Percentiles rank a stretch among this genome's conserved stretches.
Conservation (phyloP, 2,888 invertebrate genomes). For the Aricia artaxerxes region DNA sequence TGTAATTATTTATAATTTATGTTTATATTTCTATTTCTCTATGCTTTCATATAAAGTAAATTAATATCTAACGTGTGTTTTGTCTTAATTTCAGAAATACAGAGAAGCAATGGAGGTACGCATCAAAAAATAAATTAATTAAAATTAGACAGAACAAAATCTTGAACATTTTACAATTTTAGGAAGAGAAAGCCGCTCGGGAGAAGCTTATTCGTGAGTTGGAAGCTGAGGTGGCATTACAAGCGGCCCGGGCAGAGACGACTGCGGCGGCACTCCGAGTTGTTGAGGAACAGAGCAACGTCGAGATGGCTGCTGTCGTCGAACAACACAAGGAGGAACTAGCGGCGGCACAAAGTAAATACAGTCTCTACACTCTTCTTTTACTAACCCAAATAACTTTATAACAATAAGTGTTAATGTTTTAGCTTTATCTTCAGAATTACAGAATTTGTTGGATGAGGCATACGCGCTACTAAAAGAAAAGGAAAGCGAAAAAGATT, state of each 20-base stretch:
- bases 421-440: conserved; percentile 73
- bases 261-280: conserved; percentile 59
- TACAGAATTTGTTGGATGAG: conserved; percentile 75
- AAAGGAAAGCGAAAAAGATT: conserved; percentile 76
- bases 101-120: conserved; percentile 75
- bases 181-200: conserved; percentile 68
- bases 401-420: conserved; percentile 37
- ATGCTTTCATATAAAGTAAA: conserved; percentile 3
- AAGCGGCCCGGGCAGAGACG: conserved; percentile 63
- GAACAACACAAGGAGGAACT: conserved; percentile 73
- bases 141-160: neutral
- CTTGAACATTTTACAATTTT: conserved; percentile 19
- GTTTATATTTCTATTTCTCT: neutral
- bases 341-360: conserved; percentile 69
- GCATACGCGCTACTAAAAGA: conserved; percentile 75
- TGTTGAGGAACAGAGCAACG: conserved; percentile 62
- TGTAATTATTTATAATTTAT: conserved; percentile 74
- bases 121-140: neutral
- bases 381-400: conserved; percentile 4
- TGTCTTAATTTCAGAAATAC: conserved; percentile 70
- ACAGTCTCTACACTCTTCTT: conserved; percentile 1
- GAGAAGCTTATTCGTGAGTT: conserved; percentile 76
- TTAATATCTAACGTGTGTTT: conserved; percentile 33
- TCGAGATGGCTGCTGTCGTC: conserved; percentile 54
- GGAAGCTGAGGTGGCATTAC: conserved; percentile 65